Percentiles rank a stretch among this genome's conserved stretches.
These are phyloP conservation scores for Ursus arctos DNA, from an alignment of 2,113 vertebrate species.

Conservation along the genomic window DNA sequence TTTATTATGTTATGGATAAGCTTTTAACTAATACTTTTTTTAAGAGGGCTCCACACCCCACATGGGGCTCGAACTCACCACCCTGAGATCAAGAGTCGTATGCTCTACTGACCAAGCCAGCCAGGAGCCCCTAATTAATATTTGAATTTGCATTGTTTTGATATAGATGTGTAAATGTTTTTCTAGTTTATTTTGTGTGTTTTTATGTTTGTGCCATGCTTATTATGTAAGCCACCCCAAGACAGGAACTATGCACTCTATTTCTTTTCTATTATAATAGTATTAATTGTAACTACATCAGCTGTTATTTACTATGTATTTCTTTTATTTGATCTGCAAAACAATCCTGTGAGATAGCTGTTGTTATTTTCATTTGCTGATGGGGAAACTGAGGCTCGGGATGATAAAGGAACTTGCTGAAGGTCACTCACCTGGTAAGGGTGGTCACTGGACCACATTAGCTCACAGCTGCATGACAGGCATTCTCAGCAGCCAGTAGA, in stretches of 20 bases:
- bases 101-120: background rate
- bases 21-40: background rate
- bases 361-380: background rate
- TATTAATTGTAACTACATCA: background rate
- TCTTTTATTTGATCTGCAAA: background rate
- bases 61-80: background rate
- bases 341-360: background rate
- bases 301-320: background rate
- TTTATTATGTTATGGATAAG: too few species aligned
- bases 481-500: background rate
- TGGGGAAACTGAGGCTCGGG: background rate
- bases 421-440: background rate
- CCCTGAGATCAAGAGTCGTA: background rate
- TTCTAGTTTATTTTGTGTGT: background rate
- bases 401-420: background rate
- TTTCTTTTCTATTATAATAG: background rate
- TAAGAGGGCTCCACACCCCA: background rate
- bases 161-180: background rate
- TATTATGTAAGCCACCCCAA: background rate
- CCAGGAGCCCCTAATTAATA: background rate
- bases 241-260: background rate
- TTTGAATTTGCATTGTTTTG: conserved; percentile 16
- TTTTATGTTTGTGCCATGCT: background rate
- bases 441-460: background rate
- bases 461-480: background rate